Conservation (phyloP, 2,113 vertebrate genomes). For the Phycodurus eques region DNA sequence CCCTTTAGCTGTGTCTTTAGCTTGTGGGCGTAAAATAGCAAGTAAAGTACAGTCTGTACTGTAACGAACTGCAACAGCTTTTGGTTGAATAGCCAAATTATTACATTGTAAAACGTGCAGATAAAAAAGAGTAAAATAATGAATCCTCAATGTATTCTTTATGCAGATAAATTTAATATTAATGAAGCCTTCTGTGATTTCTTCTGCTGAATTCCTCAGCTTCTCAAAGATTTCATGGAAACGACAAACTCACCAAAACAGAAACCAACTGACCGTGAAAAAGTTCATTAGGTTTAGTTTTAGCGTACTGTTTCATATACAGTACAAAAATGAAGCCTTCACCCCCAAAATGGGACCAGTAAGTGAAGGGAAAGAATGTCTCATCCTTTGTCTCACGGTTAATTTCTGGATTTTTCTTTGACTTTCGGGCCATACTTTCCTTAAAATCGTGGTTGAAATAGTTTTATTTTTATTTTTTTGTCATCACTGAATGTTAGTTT, state of each 20-base stretch:
- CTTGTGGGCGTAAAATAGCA: neutral
- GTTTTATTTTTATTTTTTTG: neutral
- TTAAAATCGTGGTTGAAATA: too few species aligned
- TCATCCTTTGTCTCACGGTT: too few species aligned
- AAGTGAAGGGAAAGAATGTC: too few species aligned
- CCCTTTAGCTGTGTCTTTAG: neutral
- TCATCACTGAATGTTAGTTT: neutral
- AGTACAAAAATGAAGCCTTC: too few species aligned
- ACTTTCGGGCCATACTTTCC: neutral
- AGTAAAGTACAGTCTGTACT: neutral
- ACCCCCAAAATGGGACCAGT: too few species aligned
- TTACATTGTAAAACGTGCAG: neutral
- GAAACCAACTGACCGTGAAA: neutral
- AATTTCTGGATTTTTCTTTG: neutral
- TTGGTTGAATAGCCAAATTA: neutral
- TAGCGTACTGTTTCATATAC: too few species aligned
- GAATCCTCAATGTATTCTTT: constrained; percentile 1
- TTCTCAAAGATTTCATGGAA: neutral
- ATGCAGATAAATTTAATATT: neutral
- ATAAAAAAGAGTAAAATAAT: neutral
- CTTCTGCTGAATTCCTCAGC: neutral
- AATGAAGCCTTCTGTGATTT: neutral
- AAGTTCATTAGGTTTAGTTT: neutral
- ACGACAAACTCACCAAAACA: neutral
- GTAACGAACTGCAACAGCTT: neutral